These are phyloP conservation scores for Lepidocolaptes lacrymiger DNA, from an alignment of 2,797 vertebrate species.

Conservation along the genomic window DNA sequence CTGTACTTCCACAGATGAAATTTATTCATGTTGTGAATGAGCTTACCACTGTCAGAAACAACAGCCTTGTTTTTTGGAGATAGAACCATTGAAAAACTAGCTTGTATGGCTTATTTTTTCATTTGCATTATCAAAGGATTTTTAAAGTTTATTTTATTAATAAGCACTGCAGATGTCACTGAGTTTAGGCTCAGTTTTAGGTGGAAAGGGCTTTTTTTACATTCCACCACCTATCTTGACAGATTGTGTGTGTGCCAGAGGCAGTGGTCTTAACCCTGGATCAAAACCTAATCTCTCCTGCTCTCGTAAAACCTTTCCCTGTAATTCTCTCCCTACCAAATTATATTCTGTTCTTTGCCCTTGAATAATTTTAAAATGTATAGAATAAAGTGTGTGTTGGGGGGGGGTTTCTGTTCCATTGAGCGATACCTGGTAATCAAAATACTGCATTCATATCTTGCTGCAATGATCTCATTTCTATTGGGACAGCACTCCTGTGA, in stretches of 20 bases:
- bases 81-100: neutral
- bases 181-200: conserved; percentile 10
- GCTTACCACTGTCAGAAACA: neutral
- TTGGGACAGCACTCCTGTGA: conserved; percentile 62
- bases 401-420: neutral
- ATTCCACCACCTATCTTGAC: conserved; percentile 19
- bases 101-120: neutral
- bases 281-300: conserved; percentile 58
- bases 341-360: conserved; percentile 65
- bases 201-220: neutral
- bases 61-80: neutral
- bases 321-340: conserved; percentile 49
- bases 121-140: neutral
- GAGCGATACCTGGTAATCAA: conserved; percentile 68
- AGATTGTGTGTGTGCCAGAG: neutral
- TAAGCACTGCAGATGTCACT: neutral
- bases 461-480: conserved; percentile 70
- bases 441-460: conserved; percentile 56
- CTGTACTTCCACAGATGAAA: neutral
- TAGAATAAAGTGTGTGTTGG: conserved; percentile 17
- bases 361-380: conserved; percentile 66
- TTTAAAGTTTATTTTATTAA: neutral
- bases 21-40: neutral
- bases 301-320: conserved; percentile 43
- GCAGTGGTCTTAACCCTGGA: conserved; percentile 44